Evolutionary conservation across 1,140 invertebrate genomes (phyloP), one percentile per base, ranked within the genome.

Genomic region (Micrasema minimum): DNA sequence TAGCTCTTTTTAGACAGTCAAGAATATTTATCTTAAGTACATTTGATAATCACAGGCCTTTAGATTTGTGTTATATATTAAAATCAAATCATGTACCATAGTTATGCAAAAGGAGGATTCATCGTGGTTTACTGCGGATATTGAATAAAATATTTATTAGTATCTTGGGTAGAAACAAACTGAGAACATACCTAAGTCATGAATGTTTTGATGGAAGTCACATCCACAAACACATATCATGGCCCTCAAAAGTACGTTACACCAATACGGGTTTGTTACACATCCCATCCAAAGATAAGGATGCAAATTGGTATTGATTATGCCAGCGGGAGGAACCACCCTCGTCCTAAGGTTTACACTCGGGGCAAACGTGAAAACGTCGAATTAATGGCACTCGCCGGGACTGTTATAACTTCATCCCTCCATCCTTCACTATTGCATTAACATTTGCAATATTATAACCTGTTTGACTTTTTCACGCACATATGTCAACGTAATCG

Each of bases 221-320:
- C 57, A 62, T 62, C 38, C 18, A n/a, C n/a, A n/a, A n/a, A n/a
- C 18, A 45, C 22, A 37, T 62, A 62, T 62, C 57, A 62, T 62
- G 37, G 38, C 20, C 26, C 22, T 43, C 18, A n/a, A 18, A 16
- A n/a, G 31, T 57, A 57, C 53, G n/a, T 37, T n/a, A n/a, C n/a
- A n/a, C n/a, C 53, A 35, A 23, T 37, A 35, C 37, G 37, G 41
- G 64, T 62, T 61, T 72, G 70, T 66, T 72, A 72, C 66, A 68
- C 51, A 69, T 64, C 66, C 71, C 16, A 51, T 14, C 20, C 62
- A 62, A 69, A 74, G 67, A 70, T 74, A 57, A 66, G 45, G 72
- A 74, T 74, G 72, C 72, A 74, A 74, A 74, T 74, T 74, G 66
- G 72, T n/a, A 74, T 74, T 74, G 72, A 74, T 74, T 74, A 70